These are phyloP conservation scores for Pardalotus punctatus DNA, from an alignment of 2,113 vertebrate genomes.

Conservation along the genomic window DNA sequence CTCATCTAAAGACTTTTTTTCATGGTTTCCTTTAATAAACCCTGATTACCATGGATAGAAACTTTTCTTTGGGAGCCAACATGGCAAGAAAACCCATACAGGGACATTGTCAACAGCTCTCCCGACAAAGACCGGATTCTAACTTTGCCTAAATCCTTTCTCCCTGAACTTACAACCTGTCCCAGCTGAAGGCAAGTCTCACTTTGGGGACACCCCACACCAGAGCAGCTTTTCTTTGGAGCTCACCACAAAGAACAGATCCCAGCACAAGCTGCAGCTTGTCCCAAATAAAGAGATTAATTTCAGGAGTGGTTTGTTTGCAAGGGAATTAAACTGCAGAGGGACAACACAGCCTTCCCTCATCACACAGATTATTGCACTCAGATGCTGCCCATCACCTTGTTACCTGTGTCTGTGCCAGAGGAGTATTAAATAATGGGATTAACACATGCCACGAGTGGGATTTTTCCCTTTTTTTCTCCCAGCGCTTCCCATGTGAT, in stretches of 20 bases:
- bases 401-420: neutral
- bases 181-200: neutral
- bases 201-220: neutral
- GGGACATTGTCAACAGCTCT: neutral
- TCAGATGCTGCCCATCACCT: neutral
- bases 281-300: slow-evolving; percentile 20
- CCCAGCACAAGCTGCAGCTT: neutral
- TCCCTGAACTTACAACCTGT: neutral
- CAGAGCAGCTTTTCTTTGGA: neutral
- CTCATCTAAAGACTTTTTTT: slow-evolving; percentile 37
- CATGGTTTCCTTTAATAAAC: slow-evolving; percentile 48
- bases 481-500: neutral
- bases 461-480: neutral
- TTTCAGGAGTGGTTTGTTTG: slow-evolving; percentile 1
- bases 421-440: neutral
- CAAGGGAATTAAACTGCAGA: neutral
- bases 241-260: neutral
- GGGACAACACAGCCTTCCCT: neutral
- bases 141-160: slow-evolving; percentile 11
- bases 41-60: slow-evolving; percentile 62
- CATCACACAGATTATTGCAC: neutral
- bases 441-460: neutral
- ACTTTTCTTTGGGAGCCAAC: slow-evolving; percentile 20
- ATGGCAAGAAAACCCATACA: neutral
- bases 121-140: neutral